Evolutionary conservation across 2,797 vertebrate species (phyloP).

Genomic region (Ceyx erithaca): DNA sequence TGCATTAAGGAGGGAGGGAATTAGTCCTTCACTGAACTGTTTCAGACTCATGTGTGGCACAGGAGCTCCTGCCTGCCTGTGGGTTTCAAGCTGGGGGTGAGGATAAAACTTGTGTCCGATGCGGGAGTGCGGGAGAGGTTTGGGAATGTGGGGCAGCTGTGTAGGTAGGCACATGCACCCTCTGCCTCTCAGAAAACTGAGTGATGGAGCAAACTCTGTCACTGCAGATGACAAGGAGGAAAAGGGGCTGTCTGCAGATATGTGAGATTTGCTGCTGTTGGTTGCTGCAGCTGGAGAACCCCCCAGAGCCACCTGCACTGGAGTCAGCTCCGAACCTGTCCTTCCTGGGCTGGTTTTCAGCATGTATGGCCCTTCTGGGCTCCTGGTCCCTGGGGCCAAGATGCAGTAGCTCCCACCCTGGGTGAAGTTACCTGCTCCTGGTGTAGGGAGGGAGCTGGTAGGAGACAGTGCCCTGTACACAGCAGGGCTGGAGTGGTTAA

Average conservation of each 20-base stretch:
- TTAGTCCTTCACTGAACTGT: slow-evolving; percentile 41
- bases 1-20: slow-evolving; percentile 60
- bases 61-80: not conserved
- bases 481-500: not conserved
- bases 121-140: not conserved
- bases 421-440: not conserved
- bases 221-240: not conserved
- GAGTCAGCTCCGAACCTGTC: not conserved
- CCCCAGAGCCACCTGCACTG: not conserved
- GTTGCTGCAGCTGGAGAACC: not conserved
- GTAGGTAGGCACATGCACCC: fast-evolving
- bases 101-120: not conserved
- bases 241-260: not conserved
- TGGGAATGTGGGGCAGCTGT: fast-evolving
- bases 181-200: not conserved
- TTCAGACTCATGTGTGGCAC: slow-evolving; percentile 29
- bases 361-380: fast-evolving
- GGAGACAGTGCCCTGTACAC: not conserved
- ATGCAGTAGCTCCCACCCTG: not conserved
- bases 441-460: not conserved
- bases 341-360: not conserved
- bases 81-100: not conserved
- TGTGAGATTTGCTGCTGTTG: not conserved
- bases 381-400: not conserved
- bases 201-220: not conserved